Base-by-base conservation (phyloP, 2,797 vertebrate genomes). In the Anabas testudineus region DNA sequence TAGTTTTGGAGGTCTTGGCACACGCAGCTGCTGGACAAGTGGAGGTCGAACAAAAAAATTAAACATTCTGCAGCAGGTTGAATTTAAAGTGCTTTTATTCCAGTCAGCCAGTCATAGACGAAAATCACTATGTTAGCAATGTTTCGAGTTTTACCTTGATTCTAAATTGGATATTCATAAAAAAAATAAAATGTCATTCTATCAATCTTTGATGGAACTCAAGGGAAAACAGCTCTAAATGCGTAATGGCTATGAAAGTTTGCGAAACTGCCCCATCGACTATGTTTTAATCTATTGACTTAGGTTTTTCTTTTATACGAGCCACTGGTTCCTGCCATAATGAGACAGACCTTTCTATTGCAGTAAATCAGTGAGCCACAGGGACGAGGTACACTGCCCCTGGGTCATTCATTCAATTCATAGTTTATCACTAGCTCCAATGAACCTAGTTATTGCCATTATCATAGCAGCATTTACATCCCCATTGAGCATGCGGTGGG, bases 381-480 rank as follows among this genome's bases (percentile, higher is more conserved):
- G 85, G 88, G 80, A 83, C 65, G 64, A 83, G 82, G 77, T 78
- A 77, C 80, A 57, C 82, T 80, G 70, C 87, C 87, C 87, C 76
- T 63, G 85, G 91, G 92, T 91, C 90, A 89, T 86, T 87, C 87
- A 82, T 88, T 91, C 87, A 86, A 87, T 91, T 92, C 87, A 71
- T 82, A 85, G 84, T 90, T 92, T 90, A 91, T 92, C 89, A 87
- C 90, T 86, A 75, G 87, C 91, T 91, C 91, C 88, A 90, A 88
- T 93, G 88, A 92, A 88, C 84, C 88, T 87, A 87, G 87, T 92
- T 92, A 92, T 92, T 93, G 90, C 88, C 81, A 91, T 93, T 93
- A 94, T 93, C 90, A 91, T 91, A 87, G 88, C 86, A 82, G 86
- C 91, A 91, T 92, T 92, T 93, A 92, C 90, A 93, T 93, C 91